Base-by-base conservation (phyloP, 2,797 vertebrate genomes). In the Cetoscarus ocellatus region DNA sequence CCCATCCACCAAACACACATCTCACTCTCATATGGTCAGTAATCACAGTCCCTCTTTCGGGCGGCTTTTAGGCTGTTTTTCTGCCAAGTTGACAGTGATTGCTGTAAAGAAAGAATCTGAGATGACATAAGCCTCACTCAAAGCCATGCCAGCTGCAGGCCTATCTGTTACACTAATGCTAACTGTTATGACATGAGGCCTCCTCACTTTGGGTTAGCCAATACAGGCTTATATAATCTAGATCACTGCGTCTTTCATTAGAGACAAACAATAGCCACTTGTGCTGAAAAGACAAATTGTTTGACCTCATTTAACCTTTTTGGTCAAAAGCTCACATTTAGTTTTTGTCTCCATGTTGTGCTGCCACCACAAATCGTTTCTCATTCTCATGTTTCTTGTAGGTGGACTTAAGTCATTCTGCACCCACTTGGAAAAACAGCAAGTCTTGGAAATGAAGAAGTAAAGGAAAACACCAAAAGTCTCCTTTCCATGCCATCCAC, bases 171-270 rank as follows among this genome's bases (percentile, higher is more conserved):
- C 69, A 78, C 40, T 61, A 83, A 87, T 69, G 83, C 71, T 47
- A 75, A 85, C 77, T 50, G 70, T 84, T 85, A 86, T 85, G 73
- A 91, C 79, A 88, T 57, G 68, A 71, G 52, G 62, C 68, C 68
- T 58, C 76, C 44, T 82, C 64, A 83, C 59, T 80, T 77, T 77
- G 53, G 48, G 77, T 86, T 80, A 78, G 65, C 67, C 62, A 44
- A 67, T 35, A 57, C 68, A 81, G 36, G 10, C 8, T 86, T 69
- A 73, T 71, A 70, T 83, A 79, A 85, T 70, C 49, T 58, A 48
- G 53, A 75, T 70, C 58, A 62, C 50, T 3, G 5, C 10, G 55
- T 19, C 7, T 18, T 17, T 79, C 55, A 79, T 67, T 67, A 66
- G 64, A 79, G 36, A 14, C 61, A 68, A 59, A 82, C 52, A 82